Percentiles rank a stretch among this genome's conserved stretches.
Conservation (phyloP, 37 sponge, comb jelly and placozoan species). For the Ianthella basta region DNA sequence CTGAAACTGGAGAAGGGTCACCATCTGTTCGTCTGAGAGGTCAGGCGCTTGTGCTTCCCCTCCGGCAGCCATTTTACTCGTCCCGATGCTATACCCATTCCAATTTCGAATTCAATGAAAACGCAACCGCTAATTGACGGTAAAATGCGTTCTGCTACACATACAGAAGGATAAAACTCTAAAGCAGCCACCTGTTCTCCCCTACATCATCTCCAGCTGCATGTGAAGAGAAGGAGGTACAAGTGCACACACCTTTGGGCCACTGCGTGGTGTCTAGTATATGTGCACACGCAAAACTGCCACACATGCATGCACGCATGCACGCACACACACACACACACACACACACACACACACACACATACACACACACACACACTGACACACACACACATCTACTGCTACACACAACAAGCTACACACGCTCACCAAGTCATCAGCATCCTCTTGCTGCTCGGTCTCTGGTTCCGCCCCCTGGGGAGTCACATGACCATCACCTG, state of each 20-base stretch:
- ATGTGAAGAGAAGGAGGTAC: background rate
- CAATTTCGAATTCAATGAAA: background rate
- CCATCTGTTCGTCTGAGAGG: too few species aligned
- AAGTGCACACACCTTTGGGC: background rate
- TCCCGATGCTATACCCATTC: background rate
- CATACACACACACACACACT: too few species aligned
- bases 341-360: too few species aligned
- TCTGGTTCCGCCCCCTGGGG: conserved; percentile 2
- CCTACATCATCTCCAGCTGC: conserved; percentile 80
- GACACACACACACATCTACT: too few species aligned
- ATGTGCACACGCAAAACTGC: background rate
- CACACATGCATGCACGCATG: background rate
- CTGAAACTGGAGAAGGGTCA: too few species aligned
- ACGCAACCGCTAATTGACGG: background rate
- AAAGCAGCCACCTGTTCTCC: background rate
- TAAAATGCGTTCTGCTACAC: too few species aligned
- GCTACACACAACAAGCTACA: too few species aligned
- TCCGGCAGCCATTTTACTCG: conserved; percentile 7
- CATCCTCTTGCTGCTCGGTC: conserved; percentile 51
- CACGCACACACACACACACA: too few species aligned
- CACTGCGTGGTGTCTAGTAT: background rate
- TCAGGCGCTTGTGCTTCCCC: too few species aligned
- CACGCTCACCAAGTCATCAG: conserved; percentile 83
- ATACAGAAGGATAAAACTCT: too few species aligned
- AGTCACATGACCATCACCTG: background rate